Evolutionary conservation across 2,888 invertebrate genomes (phyloP), one percentile per base, ranked within the genome.

Genomic region (Yponomeuta malinellus): DNA sequence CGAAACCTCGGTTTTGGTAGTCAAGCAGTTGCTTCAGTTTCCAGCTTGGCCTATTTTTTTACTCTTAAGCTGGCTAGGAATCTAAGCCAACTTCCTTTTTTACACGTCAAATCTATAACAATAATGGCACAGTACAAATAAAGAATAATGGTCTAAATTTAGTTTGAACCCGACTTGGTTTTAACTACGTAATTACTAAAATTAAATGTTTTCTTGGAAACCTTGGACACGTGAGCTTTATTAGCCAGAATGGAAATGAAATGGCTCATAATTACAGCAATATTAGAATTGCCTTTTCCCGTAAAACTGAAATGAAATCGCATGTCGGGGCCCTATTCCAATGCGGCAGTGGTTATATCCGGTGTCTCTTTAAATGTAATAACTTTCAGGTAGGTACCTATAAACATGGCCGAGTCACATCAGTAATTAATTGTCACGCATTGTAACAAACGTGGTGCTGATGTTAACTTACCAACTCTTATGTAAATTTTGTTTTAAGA

Each of bases 181-280:
- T 69, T 71, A 68, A 71, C 65, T 68, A 52, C 71, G 74, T 69
- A 74, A 73, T 75, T 76, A 75, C 74, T 71, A 76, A 80, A 81
- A 82, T 81, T 78, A 80, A 81, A 81, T 77, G 78, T 74, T 79
- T 81, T 81, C 81, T 83, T 80, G 76, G 80, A 82, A 83, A 78
- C 79, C 76, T 81, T 75, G 75, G 75, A 80, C 81, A 84, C 82
- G 82, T 81, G 82, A 81, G 83, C 80, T 84, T 86, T 87, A 87
- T 85, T 86, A 82, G 81, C 81, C 81, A 78, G 81, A 76, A 81
- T 86, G 80, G 84, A 81, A 87, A 86, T 81, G 81, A 82, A 89
- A 88, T 83, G 83, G 83, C 84, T 81, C 83, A 81, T 88, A 88
- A 88, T 88, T 87, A 88, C 83, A 86, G 87, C 84, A 83, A 85